Conservation (phyloP, 1,140 invertebrate species). For the Dendroctonus ponderosae region DNA sequence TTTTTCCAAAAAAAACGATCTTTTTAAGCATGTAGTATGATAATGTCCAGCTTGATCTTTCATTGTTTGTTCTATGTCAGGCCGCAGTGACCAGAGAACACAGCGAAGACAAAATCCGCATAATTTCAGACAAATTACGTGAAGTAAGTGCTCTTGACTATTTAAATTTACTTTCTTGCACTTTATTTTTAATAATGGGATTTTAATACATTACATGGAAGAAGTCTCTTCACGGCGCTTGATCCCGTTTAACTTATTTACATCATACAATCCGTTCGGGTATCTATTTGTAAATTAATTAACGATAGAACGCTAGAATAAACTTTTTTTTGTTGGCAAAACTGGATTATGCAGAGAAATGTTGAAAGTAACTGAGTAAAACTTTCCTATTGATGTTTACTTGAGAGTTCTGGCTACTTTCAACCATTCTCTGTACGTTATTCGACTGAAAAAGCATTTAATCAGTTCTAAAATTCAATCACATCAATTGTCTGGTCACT, state of each 20-base stretch:
- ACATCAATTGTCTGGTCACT: conserved; percentile 8
- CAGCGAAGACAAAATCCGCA: conserved; percentile 66
- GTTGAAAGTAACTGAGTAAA: neutral
- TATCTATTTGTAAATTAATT: too few relatives aligned
- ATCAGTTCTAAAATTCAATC: neutral
- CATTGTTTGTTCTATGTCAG: conserved; percentile 47
- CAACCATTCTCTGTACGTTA: too few relatives aligned
- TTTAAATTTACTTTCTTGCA: conserved; percentile 15
- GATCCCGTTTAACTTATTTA: neutral
- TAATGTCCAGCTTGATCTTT: conserved; percentile 15
- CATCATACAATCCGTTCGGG: too few relatives aligned
- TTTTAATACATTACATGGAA: neutral
- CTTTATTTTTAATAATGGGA: conserved; percentile 9
- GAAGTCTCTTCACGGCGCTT: conserved; percentile 1
- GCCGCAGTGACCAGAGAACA: conserved; percentile 64
- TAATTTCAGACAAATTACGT: conserved; percentile 63
- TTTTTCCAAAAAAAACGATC: neutral
- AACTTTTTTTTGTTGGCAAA: too few relatives aligned
- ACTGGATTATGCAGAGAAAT: neutral
- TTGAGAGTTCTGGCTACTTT: too few relatives aligned
- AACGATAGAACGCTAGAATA: too few relatives aligned
- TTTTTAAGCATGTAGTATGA: conserved; percentile 19
- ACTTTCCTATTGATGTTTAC: neutral
- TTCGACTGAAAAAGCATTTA: too few relatives aligned
- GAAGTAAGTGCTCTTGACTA: conserved; percentile 58